Base-by-base conservation (phyloP, 2,888 invertebrate species). In the Odontothrips loti region DNA sequence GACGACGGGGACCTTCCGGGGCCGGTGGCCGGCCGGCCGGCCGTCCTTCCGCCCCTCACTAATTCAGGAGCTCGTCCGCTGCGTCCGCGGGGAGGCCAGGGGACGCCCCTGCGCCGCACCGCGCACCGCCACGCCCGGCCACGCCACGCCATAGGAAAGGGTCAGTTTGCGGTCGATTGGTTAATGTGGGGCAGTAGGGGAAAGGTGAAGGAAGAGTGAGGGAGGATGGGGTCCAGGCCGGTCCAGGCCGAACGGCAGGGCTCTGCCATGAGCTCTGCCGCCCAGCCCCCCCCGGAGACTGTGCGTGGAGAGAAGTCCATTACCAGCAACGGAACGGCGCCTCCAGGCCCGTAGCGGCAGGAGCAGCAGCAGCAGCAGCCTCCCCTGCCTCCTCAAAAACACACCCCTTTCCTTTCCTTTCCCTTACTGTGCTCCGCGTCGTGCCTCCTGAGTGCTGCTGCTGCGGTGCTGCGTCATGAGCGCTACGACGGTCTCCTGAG, bases 101-200 rank as follows among this genome's bases (percentile, higher is more conserved):
- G 63, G n/a, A n/a, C 63, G 20, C 63, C 63, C 63, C 9, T n/a
- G 9, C 63, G 2, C 63, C n/a, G n/a, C n/a, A n/a, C n/a, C n/a
- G n/a, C n/a, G n/a, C n/a, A n/a, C n/a, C n/a, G n/a, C n/a, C 58
- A 1, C 17, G 58, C 58, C 58, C 15, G 6, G 58, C 58, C 58
- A 1, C 58, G 58, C 68, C 68, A 4, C 23, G 68, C 68, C 68
- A 11, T 6, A 68, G 63, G 63, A 63, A 63, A 63, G 68, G 68
- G 68, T 23, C 68, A 68, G 68, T 9, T 23, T 68, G 68, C 68
- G 68, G 68, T 68, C 68, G 68, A 68, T 68, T 68, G 68, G 68
- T 68, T 68, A 68, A 68, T 68, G 68, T 23, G 68, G 68, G 68
- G 68, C 68, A 68, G 68, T 23, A 68, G 68, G 68, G 68, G 68